Percentiles rank a stretch among this genome's conserved stretches.
Evolutionary conservation across 2,113 vertebrate species (phyloP).

Genomic region (Osmerus mordax): DNA sequence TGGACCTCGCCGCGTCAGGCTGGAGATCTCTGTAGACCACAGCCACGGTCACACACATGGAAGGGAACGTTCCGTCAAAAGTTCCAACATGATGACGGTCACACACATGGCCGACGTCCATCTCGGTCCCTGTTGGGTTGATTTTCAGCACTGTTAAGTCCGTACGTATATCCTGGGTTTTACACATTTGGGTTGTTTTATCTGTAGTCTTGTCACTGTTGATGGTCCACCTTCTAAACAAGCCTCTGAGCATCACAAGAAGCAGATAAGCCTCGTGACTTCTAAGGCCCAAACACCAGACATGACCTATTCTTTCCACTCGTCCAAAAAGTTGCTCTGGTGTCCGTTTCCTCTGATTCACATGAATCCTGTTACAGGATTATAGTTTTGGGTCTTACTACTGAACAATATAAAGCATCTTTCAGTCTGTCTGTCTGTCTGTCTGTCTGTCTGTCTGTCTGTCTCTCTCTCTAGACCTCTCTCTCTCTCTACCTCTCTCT

Average conservation of each 20-base stretch:
- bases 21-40: conserved; percentile 36
- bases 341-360: conserved; percentile 23
- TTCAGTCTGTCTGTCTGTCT: no score
- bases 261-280: conserved; percentile 20
- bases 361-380: conserved; percentile 40
- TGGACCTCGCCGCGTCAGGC: conserved; percentile 44
- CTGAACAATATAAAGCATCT: conserved; percentile 37
- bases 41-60: conserved; percentile 41
- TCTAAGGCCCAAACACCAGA: conserved; percentile 23
- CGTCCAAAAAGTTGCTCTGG: conserved; percentile 28
- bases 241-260: background rate
- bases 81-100: background rate
- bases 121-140: background rate
- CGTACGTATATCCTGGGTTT: no score
- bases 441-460: no score
- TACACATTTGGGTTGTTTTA: background rate
- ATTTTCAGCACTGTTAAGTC: conserved; percentile 15
- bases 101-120: no score
- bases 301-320: conserved; percentile 3
- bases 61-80: conserved; percentile 1
- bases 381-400: conserved; percentile 33
- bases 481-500: no score
- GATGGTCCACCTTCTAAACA: background rate
- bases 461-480: background rate
- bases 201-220: no score